Conservation (phyloP, 2,888 invertebrate genomes). For the Epinotia brunnichana region DNA sequence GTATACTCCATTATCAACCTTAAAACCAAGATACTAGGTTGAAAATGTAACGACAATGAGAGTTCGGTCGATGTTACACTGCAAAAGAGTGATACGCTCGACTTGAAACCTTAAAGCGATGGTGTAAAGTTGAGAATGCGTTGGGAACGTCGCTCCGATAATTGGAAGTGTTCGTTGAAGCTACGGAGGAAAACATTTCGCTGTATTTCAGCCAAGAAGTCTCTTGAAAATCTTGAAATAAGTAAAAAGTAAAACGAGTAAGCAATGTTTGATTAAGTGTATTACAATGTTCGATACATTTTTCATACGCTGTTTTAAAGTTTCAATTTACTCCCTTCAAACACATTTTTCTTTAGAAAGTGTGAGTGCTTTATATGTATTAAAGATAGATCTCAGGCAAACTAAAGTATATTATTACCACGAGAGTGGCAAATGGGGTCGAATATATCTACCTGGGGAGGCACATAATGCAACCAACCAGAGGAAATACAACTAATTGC, state of each 20-base stretch:
- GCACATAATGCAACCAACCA: too few species aligned
- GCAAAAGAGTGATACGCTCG: not conserved
- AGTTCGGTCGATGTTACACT: slow-evolving; percentile 4
- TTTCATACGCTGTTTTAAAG: slow-evolving; percentile 15
- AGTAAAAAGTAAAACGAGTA: slow-evolving; percentile 22
- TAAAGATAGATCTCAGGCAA: too few species aligned
- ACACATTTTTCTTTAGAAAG: not conserved
- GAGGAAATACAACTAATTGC: too few species aligned
- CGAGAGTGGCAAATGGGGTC: too few species aligned
- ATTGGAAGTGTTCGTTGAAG: slow-evolving; percentile 35
- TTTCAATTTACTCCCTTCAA: not conserved
- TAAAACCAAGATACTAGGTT: slow-evolving; percentile 1
- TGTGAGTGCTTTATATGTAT: not conserved
- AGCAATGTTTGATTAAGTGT: slow-evolving; percentile 31
- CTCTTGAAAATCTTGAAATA: slow-evolving; percentile 30
- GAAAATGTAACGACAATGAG: not conserved
- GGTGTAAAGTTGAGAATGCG: not conserved
- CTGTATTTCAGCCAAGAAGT: slow-evolving; percentile 30
- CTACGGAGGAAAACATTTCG: slow-evolving; percentile 25
- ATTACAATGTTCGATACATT: slow-evolving; percentile 18
- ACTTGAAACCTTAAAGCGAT: not conserved
- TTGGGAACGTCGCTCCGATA: slow-evolving; percentile 12
- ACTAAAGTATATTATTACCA: too few species aligned
- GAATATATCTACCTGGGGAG: too few species aligned
- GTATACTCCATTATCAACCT: slow-evolving; percentile 1